Evolutionary conservation across 2,113 vertebrate genomes (phyloP), one percentile per base, ranked within the genome.

Genomic region (Brachirus orientalis): DNA sequence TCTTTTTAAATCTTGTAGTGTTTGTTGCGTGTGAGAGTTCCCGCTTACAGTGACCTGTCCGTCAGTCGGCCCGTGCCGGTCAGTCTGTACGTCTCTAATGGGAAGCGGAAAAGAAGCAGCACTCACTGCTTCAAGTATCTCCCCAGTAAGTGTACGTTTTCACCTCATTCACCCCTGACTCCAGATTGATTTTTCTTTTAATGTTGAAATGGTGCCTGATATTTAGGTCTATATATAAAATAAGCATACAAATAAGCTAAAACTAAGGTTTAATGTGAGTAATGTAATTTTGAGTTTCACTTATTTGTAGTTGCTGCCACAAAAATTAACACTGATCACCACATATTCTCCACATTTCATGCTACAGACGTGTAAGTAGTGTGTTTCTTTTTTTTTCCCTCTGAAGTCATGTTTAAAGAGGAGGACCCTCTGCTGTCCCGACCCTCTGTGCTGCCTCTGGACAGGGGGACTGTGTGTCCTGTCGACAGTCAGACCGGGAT

Each of bases 41-140:
- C 95, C 0, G 94, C 94, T 63, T 97, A 96, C 80, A 95, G 90
- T 57, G 94, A 96, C 81, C 86, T 92, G 67, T 91, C 93, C 6
- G 83, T 94, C 75, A 94, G 83, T 22, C 92, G 94, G 17, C 94
- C 96, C 0, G 90, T 95, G 74, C 91, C 95, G 8, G 94, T 95
- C 72, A 95, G 93, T 80, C 94, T 96, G 60, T 96, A 95, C 1
- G 94, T 97, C 43, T 96, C 95, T 68, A 96, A 97, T 5, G 96
- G 95, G 14, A 93, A 96, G 58, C 93, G 95, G 81, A 96, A 96
- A 78, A 87, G 95, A 63, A 97, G 96, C 82, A 94, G 95, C 53
- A 95, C 94, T 3, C 95, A 96, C 79, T 93, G 92, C 62, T 97
- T 96, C 89, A 96, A 95, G 75, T 97, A 95, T 75, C 90, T 96